A percentile compares a stretch with the other conserved stretches of the same genome.
These are phyloP conservation scores for Oikopleura dioica DNA, from an alignment of 23 tunicate species.

Conservation along the genomic window DNA sequence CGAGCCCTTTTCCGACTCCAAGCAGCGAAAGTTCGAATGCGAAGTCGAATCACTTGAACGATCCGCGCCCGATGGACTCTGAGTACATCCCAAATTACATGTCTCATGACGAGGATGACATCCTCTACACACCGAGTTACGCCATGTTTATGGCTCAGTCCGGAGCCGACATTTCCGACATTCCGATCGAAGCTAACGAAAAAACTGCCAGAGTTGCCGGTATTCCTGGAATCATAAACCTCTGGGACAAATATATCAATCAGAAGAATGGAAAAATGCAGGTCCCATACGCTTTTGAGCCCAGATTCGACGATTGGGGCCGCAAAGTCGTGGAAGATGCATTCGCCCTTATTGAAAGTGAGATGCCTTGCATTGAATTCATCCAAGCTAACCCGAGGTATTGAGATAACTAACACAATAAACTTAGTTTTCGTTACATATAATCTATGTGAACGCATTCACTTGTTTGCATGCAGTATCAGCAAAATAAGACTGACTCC, in stretches of 20 bases:
- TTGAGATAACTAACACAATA: too few species aligned
- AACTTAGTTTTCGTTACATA: too few species aligned
- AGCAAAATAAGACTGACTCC: too few species aligned
- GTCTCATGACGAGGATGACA: not conserved
- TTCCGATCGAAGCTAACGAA: not conserved
- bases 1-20: not conserved
- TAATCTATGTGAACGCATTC: too few species aligned
- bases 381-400: not conserved
- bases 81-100: not conserved
- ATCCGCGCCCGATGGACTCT: not conserved
- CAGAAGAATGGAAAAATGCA: not conserved
- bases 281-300: not conserved
- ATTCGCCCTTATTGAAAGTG: not conserved
- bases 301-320: not conserved
- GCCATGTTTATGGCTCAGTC: not conserved
- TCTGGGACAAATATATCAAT: not conserved
- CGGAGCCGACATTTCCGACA: not conserved
- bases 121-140: not conserved
- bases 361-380: not conserved
- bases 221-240: not conserved
- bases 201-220: not conserved
- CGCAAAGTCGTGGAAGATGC: not conserved
- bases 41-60: not conserved
- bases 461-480: too few species aligned
- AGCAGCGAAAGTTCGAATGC: not conserved